These are phyloP conservation scores for Minunthozetes semirufus DNA, from an alignment of 2,888 invertebrate species.

Conservation along the genomic window DNA sequence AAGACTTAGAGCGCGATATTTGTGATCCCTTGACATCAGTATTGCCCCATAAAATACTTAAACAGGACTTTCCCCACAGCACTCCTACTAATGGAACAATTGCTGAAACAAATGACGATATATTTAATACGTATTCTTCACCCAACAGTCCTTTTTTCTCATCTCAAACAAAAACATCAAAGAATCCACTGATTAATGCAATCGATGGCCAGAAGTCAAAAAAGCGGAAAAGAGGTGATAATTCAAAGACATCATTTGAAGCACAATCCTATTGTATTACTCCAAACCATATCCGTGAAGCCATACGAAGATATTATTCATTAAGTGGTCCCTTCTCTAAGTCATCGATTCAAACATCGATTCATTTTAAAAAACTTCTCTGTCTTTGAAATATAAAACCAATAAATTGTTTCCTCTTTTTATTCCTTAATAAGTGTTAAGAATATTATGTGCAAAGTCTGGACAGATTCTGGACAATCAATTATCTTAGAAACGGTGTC, in stretches of 20 bases:
- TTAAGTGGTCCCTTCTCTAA: conserved; percentile 45
- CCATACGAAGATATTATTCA: conserved; percentile 60
- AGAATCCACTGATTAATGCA: conserved; percentile 31
- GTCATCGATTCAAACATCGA: neutral
- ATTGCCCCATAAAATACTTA: conserved; percentile 42
- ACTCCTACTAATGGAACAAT: neutral
- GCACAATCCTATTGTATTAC: conserved; percentile 57
- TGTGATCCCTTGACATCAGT: conserved; percentile 46
- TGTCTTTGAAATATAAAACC: neutral
- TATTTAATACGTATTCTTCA: conserved; percentile 32
- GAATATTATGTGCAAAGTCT: no score
- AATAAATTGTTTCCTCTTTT: neutral
- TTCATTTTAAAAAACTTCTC: neutral
- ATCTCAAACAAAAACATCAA: conserved; percentile 34
- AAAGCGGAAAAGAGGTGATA: conserved; percentile 44
- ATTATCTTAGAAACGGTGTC: no score
- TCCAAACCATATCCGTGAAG: conserved; percentile 74
- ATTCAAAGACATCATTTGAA: conserved; percentile 44
- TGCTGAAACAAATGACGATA: conserved; percentile 40
- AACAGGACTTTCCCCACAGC: conserved; percentile 36
- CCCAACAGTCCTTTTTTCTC: conserved; percentile 42
- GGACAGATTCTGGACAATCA: no score
- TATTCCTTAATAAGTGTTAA: no score
- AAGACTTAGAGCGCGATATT: conserved; percentile 53
- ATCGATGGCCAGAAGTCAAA: conserved; percentile 42